These are phyloP conservation scores for Macropis europaea DNA, from an alignment of 2,888 invertebrate species.

Conservation along the genomic window DNA sequence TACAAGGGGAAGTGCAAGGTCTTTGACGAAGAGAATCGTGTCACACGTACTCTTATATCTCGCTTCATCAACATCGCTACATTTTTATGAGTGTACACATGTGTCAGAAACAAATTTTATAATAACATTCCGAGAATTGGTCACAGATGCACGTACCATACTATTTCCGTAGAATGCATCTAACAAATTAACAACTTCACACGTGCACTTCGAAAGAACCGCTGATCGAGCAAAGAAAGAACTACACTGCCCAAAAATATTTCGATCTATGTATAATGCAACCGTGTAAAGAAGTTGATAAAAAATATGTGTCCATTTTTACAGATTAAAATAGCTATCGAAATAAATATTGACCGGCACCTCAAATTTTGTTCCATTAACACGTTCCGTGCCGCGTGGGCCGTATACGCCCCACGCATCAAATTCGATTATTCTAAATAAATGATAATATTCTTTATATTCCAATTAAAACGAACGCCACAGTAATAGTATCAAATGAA, in stretches of 20 bases:
- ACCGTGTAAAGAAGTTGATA: too few relatives aligned
- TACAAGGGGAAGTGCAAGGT: slow-evolving; percentile 22
- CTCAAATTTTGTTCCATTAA: too few relatives aligned
- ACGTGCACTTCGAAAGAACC: neutral
- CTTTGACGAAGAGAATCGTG: slow-evolving; percentile 29
- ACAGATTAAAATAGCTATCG: too few relatives aligned
- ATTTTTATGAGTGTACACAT: slow-evolving; percentile 30
- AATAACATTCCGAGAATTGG: slow-evolving; percentile 15
- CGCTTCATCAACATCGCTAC: slow-evolving; percentile 25
- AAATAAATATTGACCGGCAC: too few relatives aligned
- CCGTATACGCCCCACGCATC: too few relatives aligned
- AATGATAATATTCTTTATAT: too few relatives aligned
- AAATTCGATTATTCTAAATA: too few relatives aligned
- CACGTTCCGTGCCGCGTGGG: too few relatives aligned
- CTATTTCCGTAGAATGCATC: neutral
- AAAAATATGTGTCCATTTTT: too few relatives aligned
- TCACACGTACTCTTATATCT: slow-evolving; percentile 29
- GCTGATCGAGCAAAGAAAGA: neutral
- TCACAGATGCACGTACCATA: neutral
- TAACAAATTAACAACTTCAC: neutral
- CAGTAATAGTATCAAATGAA: too few relatives aligned
- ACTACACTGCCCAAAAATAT: neutral
- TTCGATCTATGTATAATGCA: too few relatives aligned
- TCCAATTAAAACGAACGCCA: too few relatives aligned
- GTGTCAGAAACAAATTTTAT: slow-evolving; percentile 12